Conservation (phyloP, 2,113 vertebrate species). For the Corvus cornix region DNA sequence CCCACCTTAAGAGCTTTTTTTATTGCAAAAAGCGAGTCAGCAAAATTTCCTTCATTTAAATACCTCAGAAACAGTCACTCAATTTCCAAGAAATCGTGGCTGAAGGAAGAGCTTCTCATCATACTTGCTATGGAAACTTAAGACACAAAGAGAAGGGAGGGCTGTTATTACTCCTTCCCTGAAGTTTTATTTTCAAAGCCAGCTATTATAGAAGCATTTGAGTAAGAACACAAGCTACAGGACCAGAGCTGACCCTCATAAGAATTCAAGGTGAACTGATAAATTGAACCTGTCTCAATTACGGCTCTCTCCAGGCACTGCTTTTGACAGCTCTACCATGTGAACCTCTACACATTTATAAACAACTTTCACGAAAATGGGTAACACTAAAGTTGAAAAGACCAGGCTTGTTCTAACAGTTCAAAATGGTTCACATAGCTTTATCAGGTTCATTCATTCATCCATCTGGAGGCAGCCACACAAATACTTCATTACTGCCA, state of each 20-base stretch:
- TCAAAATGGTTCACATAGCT: not conserved
- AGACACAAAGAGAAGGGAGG: not conserved
- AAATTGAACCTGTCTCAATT: not conserved
- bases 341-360: fast-evolving
- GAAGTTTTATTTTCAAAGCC: not conserved
- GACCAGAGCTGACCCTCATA: not conserved
- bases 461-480: not conserved
- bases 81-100: not conserved
- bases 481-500: not conserved
- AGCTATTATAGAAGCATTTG: not conserved
- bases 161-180: not conserved
- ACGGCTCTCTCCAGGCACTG: not conserved
- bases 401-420: not conserved
- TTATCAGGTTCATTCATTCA: not conserved
- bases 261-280: not conserved
- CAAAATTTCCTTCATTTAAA: not conserved
- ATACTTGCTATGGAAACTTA: not conserved
- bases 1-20: not conserved
- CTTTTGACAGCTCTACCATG: not conserved
- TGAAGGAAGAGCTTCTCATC: not conserved
- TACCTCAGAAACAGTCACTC: not conserved
- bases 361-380: not conserved
- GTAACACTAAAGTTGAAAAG: not conserved
- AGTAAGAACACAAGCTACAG: not conserved
- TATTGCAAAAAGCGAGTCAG: not conserved